Percentiles rank a stretch among this genome's conserved stretches.
phyloP scores from a whole-genome alignment of 2,888 invertebrate genomes.

The Drosophila mercatorum region DNA sequence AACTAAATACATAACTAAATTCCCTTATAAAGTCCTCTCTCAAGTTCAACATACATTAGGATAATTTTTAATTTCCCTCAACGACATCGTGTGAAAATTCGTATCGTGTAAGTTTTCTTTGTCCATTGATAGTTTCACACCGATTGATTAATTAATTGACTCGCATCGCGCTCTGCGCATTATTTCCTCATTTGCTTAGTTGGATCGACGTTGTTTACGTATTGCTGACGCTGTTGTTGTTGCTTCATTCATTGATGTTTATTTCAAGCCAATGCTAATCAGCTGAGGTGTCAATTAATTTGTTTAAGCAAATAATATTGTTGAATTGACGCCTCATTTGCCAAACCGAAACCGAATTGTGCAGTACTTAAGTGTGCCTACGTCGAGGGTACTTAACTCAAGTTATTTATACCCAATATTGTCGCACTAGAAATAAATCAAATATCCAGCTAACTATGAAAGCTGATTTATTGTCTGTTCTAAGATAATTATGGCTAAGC shows the following conservation, averaged over 20 bases:
- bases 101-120: conserved; percentile 7
- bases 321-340: conserved; percentile 35
- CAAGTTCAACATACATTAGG: not conserved
- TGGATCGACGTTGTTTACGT: conserved; percentile 20
- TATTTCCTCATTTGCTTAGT: conserved; percentile 53
- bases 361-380: conserved; percentile 10
- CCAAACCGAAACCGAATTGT: conserved; percentile 23
- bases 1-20: not conserved
- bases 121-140: conserved; percentile 49
- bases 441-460: not conserved
- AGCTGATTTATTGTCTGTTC: conserved; percentile 28
- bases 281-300: conserved; percentile 72
- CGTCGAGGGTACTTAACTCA: not conserved
- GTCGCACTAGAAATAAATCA: conserved; percentile 24
- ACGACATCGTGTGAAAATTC: conserved; percentile 7
- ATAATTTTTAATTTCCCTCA: not conserved
- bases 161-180: conserved; percentile 42
- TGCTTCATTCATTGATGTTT: conserved; percentile 17
- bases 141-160: conserved; percentile 61
- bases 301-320: conserved; percentile 47
- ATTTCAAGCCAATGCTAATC: conserved; percentile 53
- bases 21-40: not conserved
- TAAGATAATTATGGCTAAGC: conserved; percentile 1
- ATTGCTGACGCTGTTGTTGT: conserved; percentile 1
- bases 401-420: conserved; percentile 3